Evolutionary conservation across 2,113 vertebrate species (phyloP), one percentile per base, ranked within the genome.

Genomic region (Lagopus leucura): DNA sequence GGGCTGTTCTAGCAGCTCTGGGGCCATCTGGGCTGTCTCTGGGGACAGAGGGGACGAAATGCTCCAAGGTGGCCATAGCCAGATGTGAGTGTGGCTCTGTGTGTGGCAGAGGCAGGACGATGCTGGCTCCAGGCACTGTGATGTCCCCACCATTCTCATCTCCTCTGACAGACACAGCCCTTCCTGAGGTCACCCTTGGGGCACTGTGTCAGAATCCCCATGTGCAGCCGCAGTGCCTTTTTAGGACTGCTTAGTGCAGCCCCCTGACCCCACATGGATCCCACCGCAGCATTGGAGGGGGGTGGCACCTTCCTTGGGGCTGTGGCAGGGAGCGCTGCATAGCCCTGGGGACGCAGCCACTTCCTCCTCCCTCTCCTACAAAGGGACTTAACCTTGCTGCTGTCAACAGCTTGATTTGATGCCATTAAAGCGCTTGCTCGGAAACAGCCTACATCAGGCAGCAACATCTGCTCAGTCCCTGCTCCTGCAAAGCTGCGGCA

Each of bases 371-470:
- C 92, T 58, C 66, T 82, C 90, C 36, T 4, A 13, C 76, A 75
- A 43, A 92, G 90, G 91, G 92, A 85, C 16, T 1, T 89, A 92
- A 93, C 88, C 94, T 95, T 45, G 30, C 88, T 89, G 96, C 95
- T 93, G 92, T 82, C 50, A 42, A 92, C 95, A 92, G 93, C 85
- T 95, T 94, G 95, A 91, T 94, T 91, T 88, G 92, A 93, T 89
- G 94, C 95, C 88, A 60, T 92, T 95, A 86, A 90, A 83, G 91
- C 30, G 4, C 91, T 95, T 89, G 92, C 92, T 89, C 9, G 72
- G 92, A 85, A 94, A 8, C 87, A 86, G 94, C 94, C 93, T 88
- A 3, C 93, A 82, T 89, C 94, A 94, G 93, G 95, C 70, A 2
- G 55, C 90, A 92, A 73, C 96, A 96, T 93, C 96, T 94, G 95